These are phyloP conservation scores for Tipula unca DNA, from an alignment of 2,888 invertebrate species.

Conservation along the genomic window DNA sequence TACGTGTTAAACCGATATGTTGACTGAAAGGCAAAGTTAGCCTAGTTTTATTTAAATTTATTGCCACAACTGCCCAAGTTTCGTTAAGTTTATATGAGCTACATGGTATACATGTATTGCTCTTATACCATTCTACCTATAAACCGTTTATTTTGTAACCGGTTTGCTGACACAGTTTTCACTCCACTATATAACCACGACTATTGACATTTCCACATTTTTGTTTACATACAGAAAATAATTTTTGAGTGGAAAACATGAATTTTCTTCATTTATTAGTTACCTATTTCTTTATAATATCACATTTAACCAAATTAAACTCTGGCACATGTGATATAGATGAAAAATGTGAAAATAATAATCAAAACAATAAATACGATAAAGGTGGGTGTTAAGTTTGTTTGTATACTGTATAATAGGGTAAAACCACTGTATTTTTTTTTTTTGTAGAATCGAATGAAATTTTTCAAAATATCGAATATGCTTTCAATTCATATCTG, in stretches of 20 bases:
- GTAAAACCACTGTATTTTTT: neutral
- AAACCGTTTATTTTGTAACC: neutral
- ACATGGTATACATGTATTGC: too few relatives aligned
- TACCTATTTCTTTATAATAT: neutral
- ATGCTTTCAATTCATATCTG: conserved; percentile 45
- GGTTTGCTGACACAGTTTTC: neutral
- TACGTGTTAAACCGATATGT: too few relatives aligned
- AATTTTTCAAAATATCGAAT: conserved; percentile 43
- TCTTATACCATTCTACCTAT: too few relatives aligned
- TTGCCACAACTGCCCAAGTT: too few relatives aligned
- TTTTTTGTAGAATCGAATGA: conserved; percentile 29
- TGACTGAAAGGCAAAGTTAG: too few relatives aligned
- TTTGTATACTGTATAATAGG: neutral
- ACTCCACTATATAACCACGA: neutral
- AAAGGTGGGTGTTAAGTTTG: neutral
- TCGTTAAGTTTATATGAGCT: too few relatives aligned
- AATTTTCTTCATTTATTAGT: neutral
- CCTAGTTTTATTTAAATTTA: too few relatives aligned
- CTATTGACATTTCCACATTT: neutral
- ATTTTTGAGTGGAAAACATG: neutral
- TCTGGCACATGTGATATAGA: neutral
- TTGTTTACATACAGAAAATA: neutral
- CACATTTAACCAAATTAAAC: neutral
- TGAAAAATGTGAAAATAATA: neutral
- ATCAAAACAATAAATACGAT: neutral